These are phyloP conservation scores for Melanostoma mellinum DNA, from an alignment of 2,888 invertebrate genomes.

Conservation along the genomic window DNA sequence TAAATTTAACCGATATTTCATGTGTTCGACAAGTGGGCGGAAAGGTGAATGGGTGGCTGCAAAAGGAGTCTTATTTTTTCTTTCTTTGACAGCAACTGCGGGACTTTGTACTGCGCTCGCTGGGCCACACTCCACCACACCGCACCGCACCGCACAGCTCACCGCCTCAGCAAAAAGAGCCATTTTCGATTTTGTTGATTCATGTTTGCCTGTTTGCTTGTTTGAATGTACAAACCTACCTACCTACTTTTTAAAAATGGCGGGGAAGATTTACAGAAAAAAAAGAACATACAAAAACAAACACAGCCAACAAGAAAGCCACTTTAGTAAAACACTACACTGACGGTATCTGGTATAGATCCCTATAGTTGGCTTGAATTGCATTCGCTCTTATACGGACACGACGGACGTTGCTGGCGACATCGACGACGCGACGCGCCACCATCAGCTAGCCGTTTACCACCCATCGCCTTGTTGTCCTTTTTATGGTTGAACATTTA, in stretches of 20 bases:
- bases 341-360: constrained; percentile 4
- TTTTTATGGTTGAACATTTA: constrained; percentile 54
- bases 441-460: too few species aligned
- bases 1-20: constrained; percentile 71
- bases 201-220: constrained; percentile 49
- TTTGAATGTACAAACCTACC: constrained; percentile 6
- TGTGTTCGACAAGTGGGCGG: constrained; percentile 66
- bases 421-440: not conserved
- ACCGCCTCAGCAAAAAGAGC: constrained; percentile 41
- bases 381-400: constrained; percentile 22
- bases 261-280: not conserved
- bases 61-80: constrained; percentile 8
- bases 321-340: constrained; percentile 52
- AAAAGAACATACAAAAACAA: constrained; percentile 33
- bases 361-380: constrained; percentile 26
- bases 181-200: constrained; percentile 41
- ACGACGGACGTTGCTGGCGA: not conserved
- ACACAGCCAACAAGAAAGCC: constrained; percentile 40
- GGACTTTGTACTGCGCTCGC: constrained; percentile 54
- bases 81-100: constrained; percentile 54
- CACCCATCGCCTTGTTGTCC: constrained; percentile 56
- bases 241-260: constrained; percentile 27
- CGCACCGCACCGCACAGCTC: not conserved
- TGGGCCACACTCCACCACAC: not conserved
- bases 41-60: not conserved